Conservation (phyloP, 2,888 invertebrate genomes). For the Orthosia gracilis region DNA sequence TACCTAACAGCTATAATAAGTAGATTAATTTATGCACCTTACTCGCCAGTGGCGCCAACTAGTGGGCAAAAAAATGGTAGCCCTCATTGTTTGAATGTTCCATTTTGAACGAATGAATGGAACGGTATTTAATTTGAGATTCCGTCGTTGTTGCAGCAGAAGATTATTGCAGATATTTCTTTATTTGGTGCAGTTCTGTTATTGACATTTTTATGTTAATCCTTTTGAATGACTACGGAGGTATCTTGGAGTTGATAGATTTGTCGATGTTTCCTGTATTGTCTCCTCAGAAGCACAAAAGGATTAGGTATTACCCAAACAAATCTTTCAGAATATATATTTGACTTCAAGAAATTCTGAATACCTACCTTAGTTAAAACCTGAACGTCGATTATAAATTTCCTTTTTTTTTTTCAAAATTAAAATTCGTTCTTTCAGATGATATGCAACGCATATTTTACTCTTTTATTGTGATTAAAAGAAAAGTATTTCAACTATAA, state of each 20-base stretch:
- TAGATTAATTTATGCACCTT: too few species aligned
- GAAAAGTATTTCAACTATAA: conserved; percentile 24
- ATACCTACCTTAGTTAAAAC: neutral
- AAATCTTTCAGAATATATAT: too few species aligned
- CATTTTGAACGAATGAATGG: conserved; percentile 49
- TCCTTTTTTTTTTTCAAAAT: neutral
- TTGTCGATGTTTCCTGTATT: neutral
- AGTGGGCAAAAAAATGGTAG: too few species aligned
- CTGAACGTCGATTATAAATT: neutral
- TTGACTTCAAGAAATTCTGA: neutral
- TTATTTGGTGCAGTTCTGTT: neutral
- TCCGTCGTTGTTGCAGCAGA: conserved; percentile 8
- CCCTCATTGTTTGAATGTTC: conserved; percentile 33
- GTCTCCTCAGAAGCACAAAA: neutral
- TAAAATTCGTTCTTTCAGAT: neutral
- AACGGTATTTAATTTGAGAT: conserved; percentile 46
- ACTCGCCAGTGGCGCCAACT: too few species aligned
- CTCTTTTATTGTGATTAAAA: conserved; percentile 15
- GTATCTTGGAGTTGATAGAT: neutral
- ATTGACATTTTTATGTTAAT: neutral
- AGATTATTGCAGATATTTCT: conserved; percentile 1
- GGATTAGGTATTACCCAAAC: too few species aligned
- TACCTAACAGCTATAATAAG: too few species aligned
- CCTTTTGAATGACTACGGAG: too few species aligned
- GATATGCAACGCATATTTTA: neutral